Evolutionary conservation across 2,113 vertebrate genomes (phyloP).

Genomic region (Tinamus guttatus): DNA sequence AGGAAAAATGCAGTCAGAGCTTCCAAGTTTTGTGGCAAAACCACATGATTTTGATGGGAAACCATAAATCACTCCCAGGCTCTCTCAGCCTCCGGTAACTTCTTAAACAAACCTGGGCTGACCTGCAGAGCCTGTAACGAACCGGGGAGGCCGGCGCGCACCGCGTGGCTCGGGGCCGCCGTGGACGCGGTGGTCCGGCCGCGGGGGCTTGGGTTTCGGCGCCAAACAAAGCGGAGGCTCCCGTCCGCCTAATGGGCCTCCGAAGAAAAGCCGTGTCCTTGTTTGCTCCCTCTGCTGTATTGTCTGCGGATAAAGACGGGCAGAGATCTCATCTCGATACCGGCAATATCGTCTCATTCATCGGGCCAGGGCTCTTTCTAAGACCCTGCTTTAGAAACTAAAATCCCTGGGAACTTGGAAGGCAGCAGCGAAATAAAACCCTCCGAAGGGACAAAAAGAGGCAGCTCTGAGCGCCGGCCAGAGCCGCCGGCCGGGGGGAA

Average conservation of each 20-base stretch:
- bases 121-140: constrained; percentile 34
- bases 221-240: constrained; percentile 33
- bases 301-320: constrained; percentile 55
- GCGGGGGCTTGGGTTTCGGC: constrained; percentile 1
- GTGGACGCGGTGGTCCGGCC: constrained; percentile 8
- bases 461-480: neutral
- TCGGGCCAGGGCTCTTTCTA: constrained; percentile 48
- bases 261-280: constrained; percentile 46
- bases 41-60: constrained; percentile 66
- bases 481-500: neutral
- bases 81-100: neutral
- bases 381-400: constrained; percentile 62
- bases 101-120: constrained; percentile 64
- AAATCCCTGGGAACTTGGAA: constrained; percentile 73
- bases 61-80: constrained; percentile 67
- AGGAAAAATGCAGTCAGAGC: constrained; percentile 45
- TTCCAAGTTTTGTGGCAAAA: constrained; percentile 50
- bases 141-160: constrained; percentile 40
- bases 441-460: neutral
- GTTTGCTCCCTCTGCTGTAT: constrained; percentile 59
- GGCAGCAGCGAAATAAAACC: constrained; percentile 64
- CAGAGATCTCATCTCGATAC: constrained; percentile 53
- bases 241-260: constrained; percentile 48
- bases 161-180: neutral
- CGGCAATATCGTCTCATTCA: constrained; percentile 55